phyloP scores from a whole-genome alignment of 2,888 invertebrate genomes.

The Coelogynopora nodosa region DNA sequence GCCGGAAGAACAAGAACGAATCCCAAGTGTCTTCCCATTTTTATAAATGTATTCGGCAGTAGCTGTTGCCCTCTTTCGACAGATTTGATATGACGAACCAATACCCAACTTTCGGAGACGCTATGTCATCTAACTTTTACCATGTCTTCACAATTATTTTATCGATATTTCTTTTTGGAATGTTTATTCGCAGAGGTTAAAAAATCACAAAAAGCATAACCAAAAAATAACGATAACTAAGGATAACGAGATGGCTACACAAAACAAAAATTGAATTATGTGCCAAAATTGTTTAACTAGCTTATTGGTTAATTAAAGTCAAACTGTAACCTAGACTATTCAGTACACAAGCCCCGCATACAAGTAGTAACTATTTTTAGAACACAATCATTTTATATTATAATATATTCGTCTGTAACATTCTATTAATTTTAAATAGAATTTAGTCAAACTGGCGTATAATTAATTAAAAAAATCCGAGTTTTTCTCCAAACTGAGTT shows the following conservation, averaged over 20 bases:
- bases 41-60: neutral
- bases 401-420: too few species aligned
- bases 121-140: neutral
- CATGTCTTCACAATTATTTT: neutral
- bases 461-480: too few species aligned
- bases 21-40: neutral
- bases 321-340: too few species aligned
- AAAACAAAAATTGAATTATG: too few species aligned
- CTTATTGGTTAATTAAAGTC: too few species aligned
- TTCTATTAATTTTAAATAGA: neutral
- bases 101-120: neutral
- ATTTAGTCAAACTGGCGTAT: neutral
- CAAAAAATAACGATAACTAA: neutral
- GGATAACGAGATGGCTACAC: neutral
- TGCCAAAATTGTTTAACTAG: too few species aligned
- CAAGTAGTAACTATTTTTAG: too few species aligned
- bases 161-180: neutral
- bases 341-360: too few species aligned
- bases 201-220: neutral
- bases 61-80: neutral
- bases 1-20: neutral
- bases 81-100: neutral
- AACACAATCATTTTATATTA: too few species aligned
- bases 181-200: neutral
- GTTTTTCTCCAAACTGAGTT: too few species aligned